Percentiles rank a stretch among this genome's conserved stretches.
These are phyloP conservation scores for Sesamia nonagrioides DNA, from an alignment of 1,140 invertebrate species.

Conservation along the genomic window DNA sequence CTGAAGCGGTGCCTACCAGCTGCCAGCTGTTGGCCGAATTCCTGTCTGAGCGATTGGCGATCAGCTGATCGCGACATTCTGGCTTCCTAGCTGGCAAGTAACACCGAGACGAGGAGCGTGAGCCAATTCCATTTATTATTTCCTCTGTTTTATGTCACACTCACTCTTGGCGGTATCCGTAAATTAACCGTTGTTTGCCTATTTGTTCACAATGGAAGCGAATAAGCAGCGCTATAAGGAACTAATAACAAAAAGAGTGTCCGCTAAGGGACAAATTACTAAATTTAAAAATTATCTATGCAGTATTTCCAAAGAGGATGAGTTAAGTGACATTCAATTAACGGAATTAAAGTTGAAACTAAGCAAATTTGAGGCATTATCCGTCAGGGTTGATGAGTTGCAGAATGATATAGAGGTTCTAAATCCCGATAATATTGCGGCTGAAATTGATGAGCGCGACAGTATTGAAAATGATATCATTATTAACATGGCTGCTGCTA, in stretches of 20 bases:
- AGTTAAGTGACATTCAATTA: constrained; percentile 50
- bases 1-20: too few relatives aligned
- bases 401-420: constrained; percentile 55
- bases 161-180: too few relatives aligned
- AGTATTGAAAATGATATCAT: constrained; percentile 55
- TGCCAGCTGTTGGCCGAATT: too few relatives aligned
- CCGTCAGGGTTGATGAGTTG: constrained; percentile 56
- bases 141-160: not conserved
- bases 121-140: constrained; percentile 38
- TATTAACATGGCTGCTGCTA: constrained; percentile 56
- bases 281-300: constrained; percentile 62
- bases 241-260: constrained; percentile 51
- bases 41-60: not conserved
- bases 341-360: constrained; percentile 59
- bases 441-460: constrained; percentile 57
- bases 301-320: constrained; percentile 23
- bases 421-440: constrained; percentile 40
- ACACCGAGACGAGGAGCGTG: constrained; percentile 54
- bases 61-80: not conserved
- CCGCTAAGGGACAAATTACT: constrained; percentile 59
- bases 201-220: constrained; percentile 32
- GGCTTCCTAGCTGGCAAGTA: not conserved
- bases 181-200: constrained; percentile 36
- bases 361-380: constrained; percentile 60
- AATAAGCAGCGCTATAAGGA: constrained; percentile 47